A percentile compares a stretch with the other conserved stretches of the same genome.
Evolutionary conservation across 2,888 invertebrate species (phyloP).

Genomic region (Trichopria drosophilae): DNA sequence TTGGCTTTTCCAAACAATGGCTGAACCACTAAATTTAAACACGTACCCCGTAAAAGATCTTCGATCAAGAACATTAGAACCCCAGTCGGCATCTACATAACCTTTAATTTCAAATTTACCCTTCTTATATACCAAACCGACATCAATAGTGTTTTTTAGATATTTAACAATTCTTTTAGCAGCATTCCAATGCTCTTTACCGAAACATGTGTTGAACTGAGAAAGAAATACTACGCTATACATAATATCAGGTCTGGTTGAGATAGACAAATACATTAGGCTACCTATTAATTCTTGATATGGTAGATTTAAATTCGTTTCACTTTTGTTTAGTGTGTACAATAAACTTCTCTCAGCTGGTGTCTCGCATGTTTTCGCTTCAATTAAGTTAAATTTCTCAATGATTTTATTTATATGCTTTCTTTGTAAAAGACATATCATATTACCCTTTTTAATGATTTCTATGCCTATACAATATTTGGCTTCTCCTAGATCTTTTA

Average conservation of each 20-base stretch:
- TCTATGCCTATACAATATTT: constrained; percentile 16
- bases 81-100: constrained; percentile 16
- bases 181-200: constrained; percentile 3
- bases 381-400: constrained; percentile 19
- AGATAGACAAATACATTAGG: constrained; percentile 2
- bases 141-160: constrained; percentile 6
- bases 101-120: constrained; percentile 4
- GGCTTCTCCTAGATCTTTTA: constrained; percentile 13
- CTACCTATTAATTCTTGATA: constrained; percentile 7
- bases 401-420: constrained; percentile 10
- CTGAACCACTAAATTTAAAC: constrained; percentile 6
- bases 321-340: constrained; percentile 1
- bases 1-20: constrained; percentile 9
- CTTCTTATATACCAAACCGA: constrained; percentile 7
- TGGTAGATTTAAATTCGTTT: background rate
- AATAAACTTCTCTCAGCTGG: constrained; percentile 4
- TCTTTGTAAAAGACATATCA: constrained; percentile 5
- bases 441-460: constrained; percentile 4
- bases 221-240: background rate
- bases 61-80: constrained; percentile 7
- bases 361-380: constrained; percentile 5
- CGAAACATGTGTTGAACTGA: constrained; percentile 1
- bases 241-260: background rate
- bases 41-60: constrained; percentile 19
- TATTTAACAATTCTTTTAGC: constrained; percentile 5